A percentile compares a stretch with the other conserved stretches of the same genome.
Conservation (phyloP, 2,113 vertebrate genomes). For the Tragulus kanchil region DNA sequence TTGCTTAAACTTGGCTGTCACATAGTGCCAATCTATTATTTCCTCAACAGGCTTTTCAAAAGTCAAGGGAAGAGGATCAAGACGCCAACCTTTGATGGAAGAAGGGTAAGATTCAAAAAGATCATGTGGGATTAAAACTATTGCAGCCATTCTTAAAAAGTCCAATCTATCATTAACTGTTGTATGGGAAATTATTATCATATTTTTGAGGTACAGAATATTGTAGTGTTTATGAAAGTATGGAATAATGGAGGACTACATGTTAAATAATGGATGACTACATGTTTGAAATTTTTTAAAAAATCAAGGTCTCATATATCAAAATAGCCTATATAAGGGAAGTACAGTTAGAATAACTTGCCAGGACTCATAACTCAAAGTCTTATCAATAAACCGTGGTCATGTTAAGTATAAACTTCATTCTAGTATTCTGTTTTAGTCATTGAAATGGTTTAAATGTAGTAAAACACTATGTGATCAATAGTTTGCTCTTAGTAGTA, state of each 20-base stretch:
- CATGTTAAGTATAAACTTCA: background rate
- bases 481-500: constrained; percentile 26
- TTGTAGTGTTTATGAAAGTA: background rate
- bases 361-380: background rate
- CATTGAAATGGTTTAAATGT: constrained; percentile 31
- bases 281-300: background rate
- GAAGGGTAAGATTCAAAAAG: background rate
- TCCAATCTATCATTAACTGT: background rate
- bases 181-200: background rate
- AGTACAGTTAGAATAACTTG: background rate
- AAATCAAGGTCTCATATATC: background rate
- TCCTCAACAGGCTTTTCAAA: background rate
- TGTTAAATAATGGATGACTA: background rate
- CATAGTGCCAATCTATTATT: background rate
- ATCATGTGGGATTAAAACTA: background rate
- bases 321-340: constrained; percentile 28
- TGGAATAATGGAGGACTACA: constrained; percentile 9
- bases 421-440: background rate
- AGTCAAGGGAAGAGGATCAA: background rate
- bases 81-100: background rate
- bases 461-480: constrained; percentile 28
- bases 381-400: constrained; percentile 23
- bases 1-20: background rate
- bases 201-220: background rate
- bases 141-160: background rate